Evolutionary conservation across 2,113 vertebrate species (phyloP).

Genomic region (Plotosus lineatus): DNA sequence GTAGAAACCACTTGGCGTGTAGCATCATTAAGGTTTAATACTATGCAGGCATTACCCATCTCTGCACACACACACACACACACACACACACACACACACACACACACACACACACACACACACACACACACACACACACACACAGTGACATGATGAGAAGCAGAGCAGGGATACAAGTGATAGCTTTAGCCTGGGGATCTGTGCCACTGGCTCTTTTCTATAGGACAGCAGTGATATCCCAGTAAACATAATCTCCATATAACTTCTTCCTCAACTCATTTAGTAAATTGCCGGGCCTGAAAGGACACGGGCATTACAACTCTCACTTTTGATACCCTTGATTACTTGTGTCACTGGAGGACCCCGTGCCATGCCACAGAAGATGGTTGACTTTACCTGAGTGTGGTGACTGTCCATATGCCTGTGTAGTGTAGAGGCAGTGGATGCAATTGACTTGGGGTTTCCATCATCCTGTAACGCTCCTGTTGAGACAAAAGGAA

Average conservation of each 20-base stretch:
- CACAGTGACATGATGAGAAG: slow-evolving; percentile 16
- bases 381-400: slow-evolving; percentile 78
- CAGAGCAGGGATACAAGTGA: slow-evolving; percentile 22
- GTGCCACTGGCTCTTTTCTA: neutral
- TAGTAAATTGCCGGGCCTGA: slow-evolving; percentile 45
- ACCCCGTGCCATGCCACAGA: slow-evolving; percentile 22
- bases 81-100: neutral
- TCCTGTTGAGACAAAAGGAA: slow-evolving; percentile 66
- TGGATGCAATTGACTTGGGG: slow-evolving; percentile 74
- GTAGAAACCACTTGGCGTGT: slow-evolving; percentile 22
- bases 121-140: slow-evolving; percentile 30
- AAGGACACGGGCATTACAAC: slow-evolving; percentile 22
- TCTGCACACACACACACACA: slow-evolving; percentile 14
- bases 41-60: slow-evolving; percentile 17
- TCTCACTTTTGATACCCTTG: slow-evolving; percentile 53
- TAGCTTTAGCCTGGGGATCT: slow-evolving; percentile 21
- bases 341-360: slow-evolving; percentile 46
- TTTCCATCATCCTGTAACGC: slow-evolving; percentile 82
- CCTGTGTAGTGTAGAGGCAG: slow-evolving; percentile 74
- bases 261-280: slow-evolving; percentile 46
- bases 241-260: slow-evolving; percentile 46
- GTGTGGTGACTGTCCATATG: slow-evolving; percentile 86
- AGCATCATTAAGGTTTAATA: slow-evolving; percentile 38
- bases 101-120: slow-evolving; percentile 20
- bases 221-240: slow-evolving; percentile 23